Conservation (phyloP, 2,888 invertebrate species). For the Pecten maximus region DNA sequence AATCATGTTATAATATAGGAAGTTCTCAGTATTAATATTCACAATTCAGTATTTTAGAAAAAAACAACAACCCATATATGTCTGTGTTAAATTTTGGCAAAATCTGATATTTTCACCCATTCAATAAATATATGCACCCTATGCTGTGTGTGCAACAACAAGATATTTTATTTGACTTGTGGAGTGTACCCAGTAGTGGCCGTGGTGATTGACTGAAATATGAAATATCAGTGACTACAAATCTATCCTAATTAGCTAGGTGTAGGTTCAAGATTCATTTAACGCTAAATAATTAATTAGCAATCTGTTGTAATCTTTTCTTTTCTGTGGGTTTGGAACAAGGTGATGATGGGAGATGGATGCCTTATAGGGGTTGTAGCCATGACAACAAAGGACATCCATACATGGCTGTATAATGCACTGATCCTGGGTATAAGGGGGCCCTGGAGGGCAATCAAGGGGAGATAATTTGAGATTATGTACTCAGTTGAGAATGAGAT, state of each 20-base stretch:
- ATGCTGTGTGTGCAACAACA: too few species aligned
- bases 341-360: not conserved
- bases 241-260: not conserved
- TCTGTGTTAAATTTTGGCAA: too few species aligned
- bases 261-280: not conserved
- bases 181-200: not conserved
- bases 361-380: not conserved
- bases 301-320: not conserved
- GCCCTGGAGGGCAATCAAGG: slow-evolving; percentile 10
- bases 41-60: too few species aligned
- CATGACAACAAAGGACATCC: not conserved
- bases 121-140: too few species aligned
- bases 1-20: too few species aligned
- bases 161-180: not conserved
- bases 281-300: not conserved
- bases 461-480: slow-evolving; percentile 19
- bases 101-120: too few species aligned
- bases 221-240: not conserved
- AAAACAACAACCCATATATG: too few species aligned
- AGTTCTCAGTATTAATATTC: too few species aligned
- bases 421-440: not conserved
- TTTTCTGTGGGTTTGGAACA: not conserved
- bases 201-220: not conserved
- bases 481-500: not conserved
- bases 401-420: not conserved